phyloP scores from a whole-genome alignment of 2,888 invertebrate species.

The Hofmannophila pseudospretella region DNA sequence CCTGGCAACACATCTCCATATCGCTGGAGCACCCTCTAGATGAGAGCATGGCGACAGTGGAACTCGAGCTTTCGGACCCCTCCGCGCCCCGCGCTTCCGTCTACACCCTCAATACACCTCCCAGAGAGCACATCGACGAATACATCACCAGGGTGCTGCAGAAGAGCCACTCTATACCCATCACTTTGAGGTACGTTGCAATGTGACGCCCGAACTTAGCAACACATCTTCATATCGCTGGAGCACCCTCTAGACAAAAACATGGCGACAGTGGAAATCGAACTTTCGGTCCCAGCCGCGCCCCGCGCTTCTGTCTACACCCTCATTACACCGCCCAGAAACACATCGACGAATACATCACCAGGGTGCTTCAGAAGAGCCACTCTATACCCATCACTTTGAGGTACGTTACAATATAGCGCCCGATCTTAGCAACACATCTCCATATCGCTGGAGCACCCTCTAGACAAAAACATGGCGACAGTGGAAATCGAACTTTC shows the following conservation, averaged over 20 bases:
- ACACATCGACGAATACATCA: conserved; percentile 66
- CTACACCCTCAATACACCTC: conserved; percentile 78
- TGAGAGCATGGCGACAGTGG: conserved; percentile 95
- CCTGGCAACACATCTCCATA: conserved; percentile 92
- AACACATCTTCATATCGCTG: conserved; percentile 92
- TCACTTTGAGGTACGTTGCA: conserved; percentile 89
- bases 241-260: conserved; percentile 96
- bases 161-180: conserved; percentile 94
- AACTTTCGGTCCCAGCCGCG: conserved; percentile 87
- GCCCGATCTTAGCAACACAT: conserved; percentile 94
- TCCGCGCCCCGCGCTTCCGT: conserved; percentile 88
- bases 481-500: conserved; percentile 93
- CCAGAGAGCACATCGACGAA: conserved; percentile 60
- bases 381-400: conserved; percentile 96
- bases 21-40: conserved; percentile 95
- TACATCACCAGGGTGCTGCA: conserved; percentile 82
- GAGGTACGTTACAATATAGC: too few species aligned
- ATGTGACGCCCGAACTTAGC: conserved; percentile 92
- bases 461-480: conserved; percentile 93
- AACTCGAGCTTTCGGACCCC: conserved; percentile 90
- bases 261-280: conserved; percentile 94
- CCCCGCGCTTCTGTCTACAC: conserved; percentile 88
- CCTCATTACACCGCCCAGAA: conserved; percentile 64
- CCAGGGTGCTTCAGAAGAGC: conserved; percentile 86
- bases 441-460: conserved; percentile 94